phyloP scores from a whole-genome alignment of 2,113 vertebrate species.

The Anser brachyrhynchus region DNA sequence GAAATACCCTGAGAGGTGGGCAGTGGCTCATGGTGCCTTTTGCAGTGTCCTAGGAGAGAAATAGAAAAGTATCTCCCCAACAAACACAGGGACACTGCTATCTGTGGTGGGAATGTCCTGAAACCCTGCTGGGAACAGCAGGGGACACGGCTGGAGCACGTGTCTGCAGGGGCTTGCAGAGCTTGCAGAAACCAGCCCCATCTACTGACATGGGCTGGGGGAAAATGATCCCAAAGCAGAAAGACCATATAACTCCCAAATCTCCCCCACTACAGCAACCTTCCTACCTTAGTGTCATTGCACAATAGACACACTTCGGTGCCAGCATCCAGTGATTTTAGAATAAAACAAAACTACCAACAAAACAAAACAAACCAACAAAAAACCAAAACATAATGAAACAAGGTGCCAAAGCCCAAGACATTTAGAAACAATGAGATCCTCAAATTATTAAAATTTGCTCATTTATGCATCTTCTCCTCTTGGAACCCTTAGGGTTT shows the following conservation, averaged over 20 bases:
- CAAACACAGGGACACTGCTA: fast-evolving
- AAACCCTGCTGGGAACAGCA: fast-evolving
- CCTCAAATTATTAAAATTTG: fast-evolving
- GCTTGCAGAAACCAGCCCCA: background rate
- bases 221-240: background rate
- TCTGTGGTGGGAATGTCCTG: background rate
- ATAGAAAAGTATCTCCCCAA: background rate
- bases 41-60: background rate
- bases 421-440: background rate
- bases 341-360: background rate
- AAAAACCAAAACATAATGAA: background rate
- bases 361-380: background rate
- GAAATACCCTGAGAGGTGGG: background rate
- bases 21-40: background rate
- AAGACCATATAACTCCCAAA: background rate
- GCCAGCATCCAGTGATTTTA: background rate
- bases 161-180: fast-evolving
- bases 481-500: background rate
- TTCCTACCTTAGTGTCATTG: background rate
- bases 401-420: background rate
- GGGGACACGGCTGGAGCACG: fast-evolving
- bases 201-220: background rate
- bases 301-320: fast-evolving
- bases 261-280: background rate
- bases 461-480: background rate